These are phyloP conservation scores for Chamaea fasciata DNA, from an alignment of 2,113 vertebrate species.

Conservation along the genomic window DNA sequence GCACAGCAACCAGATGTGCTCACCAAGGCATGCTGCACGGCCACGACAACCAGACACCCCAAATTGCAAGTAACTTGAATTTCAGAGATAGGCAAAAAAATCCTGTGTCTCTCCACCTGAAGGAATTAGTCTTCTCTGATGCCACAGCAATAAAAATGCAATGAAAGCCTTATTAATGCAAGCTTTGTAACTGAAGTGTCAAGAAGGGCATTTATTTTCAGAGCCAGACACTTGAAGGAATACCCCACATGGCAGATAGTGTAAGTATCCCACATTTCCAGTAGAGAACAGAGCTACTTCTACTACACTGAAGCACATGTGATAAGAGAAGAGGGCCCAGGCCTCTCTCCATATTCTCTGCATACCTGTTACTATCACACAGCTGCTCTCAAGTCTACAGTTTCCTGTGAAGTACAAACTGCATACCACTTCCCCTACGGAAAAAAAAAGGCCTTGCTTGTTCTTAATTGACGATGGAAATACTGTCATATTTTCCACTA, in stretches of 20 bases:
- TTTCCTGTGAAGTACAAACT: slow-evolving; percentile 81
- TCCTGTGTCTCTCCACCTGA: not conserved
- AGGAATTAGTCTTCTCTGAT: not conserved
- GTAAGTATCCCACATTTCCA: not conserved
- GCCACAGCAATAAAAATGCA: not conserved
- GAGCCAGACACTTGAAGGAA: not conserved
- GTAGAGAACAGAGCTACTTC: not conserved
- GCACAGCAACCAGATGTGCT: not conserved
- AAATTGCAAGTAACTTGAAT: not conserved
- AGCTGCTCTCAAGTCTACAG: slow-evolving; percentile 71
- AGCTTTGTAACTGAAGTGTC: not conserved
- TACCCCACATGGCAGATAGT: not conserved
- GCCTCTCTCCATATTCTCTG: slow-evolving; percentile 10
- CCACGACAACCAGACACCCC: not conserved
- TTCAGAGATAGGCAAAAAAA: slow-evolving; percentile 14
- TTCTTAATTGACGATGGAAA: slow-evolving; percentile 86
- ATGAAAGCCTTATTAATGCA: not conserved
- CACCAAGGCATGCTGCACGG: not conserved
- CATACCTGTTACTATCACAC: slow-evolving; percentile 60
- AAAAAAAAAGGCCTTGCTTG: slow-evolving; percentile 72
- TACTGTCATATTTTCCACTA: slow-evolving; percentile 89
- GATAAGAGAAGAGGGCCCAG: slow-evolving; percentile 2
- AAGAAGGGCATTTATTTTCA: not conserved
- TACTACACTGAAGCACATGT: not conserved
- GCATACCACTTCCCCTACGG: slow-evolving; percentile 78